These are phyloP conservation scores for Panthera tigris DNA, from an alignment of 2,113 vertebrate species.

Conservation along the genomic window DNA sequence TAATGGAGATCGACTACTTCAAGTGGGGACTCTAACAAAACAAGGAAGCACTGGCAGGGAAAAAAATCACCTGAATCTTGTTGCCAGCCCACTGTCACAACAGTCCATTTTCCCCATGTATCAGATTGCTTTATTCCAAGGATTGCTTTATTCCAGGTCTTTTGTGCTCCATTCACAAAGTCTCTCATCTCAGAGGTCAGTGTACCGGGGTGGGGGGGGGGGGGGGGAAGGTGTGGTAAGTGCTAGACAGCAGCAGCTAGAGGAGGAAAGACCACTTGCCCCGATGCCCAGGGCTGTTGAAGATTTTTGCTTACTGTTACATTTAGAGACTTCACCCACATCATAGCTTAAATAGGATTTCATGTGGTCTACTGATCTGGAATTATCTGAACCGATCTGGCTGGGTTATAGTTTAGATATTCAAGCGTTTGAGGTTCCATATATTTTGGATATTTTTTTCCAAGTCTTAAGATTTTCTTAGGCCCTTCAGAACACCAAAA, in stretches of 20 bases:
- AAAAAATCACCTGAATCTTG: not conserved
- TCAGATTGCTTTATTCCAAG: not conserved
- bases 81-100: not conserved
- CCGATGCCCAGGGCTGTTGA: not conserved
- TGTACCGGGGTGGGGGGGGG: not conserved
- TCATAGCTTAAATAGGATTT: not conserved
- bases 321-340: not conserved
- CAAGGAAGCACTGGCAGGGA: not conserved
- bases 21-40: not conserved
- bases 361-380: not conserved
- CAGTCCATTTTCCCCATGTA: not conserved
- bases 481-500: not conserved
- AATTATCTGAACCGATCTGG: not conserved
- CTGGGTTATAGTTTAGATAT: not conserved
- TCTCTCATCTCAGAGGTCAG: not conserved
- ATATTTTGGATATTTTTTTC: not conserved
- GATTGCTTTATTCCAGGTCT: not conserved
- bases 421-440: not conserved
- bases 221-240: not conserved
- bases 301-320: not conserved
- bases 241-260: accelerated
- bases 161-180: not conserved
- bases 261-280: not conserved
- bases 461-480: not conserved
- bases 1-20: not conserved